Evolutionary conservation across 2,888 invertebrate species (phyloP), one percentile per base, ranked within the genome.

Genomic region (Acanthococcus lagerstroemiae): DNA sequence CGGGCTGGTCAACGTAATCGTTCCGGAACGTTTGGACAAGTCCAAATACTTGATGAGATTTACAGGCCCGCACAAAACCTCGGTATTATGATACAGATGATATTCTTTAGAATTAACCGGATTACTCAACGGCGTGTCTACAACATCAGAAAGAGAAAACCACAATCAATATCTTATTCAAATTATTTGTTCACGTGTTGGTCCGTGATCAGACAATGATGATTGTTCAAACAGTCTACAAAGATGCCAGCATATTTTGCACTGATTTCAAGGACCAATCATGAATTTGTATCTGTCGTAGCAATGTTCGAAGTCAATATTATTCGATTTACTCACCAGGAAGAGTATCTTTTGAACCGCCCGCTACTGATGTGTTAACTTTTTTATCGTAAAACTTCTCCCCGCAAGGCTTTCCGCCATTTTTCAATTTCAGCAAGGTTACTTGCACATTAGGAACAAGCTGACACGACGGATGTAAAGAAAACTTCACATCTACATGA

Each of bases 401-500:
- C 66, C 22, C 27, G 45, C 19, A n/a, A 57, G 57, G 15, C 57
- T 68, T 48, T 69, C 68, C 24, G 52, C 30, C n/a, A 65, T 56
- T 65, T 60, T 67, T 54, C 69, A 66, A 65, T 17, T 58, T 25
- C 27, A 68, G 69, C 76, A 83, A 73, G 0, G 83, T 87, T 5
- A 90, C 85, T 76, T 90, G 86, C 71, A 94, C 89, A 55, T 86
- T 84, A 0, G 93, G 92, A 50, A 86, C 80, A 69, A 84, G 83
- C 1, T 85, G 81, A 72, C 88, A 88, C 4, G 86, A 83, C 4
- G 85, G 82, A 74, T 90, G 90, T 30, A 95, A 78, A 0, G 85
- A 85, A 74, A 93, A 94, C 70, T 88, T 86, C 54, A 95, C 84
- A 75, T 94, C 93, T 24, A 95, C 85, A 73, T 94, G 94, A n/a